Conservation (phyloP, 2,113 vertebrate genomes). For the Archilochus colubris region DNA sequence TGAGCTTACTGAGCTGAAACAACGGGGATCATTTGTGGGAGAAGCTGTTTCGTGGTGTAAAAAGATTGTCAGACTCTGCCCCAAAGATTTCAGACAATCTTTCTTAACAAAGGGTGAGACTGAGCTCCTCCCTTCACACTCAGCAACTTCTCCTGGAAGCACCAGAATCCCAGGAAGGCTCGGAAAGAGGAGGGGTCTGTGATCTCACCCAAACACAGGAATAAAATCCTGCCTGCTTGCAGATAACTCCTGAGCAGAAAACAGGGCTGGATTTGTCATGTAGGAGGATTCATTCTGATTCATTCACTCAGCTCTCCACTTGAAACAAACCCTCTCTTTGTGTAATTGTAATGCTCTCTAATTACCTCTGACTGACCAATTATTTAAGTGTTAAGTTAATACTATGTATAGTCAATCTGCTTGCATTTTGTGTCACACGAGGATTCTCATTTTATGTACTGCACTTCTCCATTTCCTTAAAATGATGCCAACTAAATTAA, state of each 20-base stretch:
- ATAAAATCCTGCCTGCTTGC: neutral
- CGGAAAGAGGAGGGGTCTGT: neutral
- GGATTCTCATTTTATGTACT: conserved; percentile 13
- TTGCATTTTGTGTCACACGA: neutral
- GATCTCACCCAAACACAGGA: neutral
- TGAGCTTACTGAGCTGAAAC: neutral
- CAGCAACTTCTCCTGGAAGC: neutral
- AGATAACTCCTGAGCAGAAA: neutral
- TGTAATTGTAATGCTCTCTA: neutral
- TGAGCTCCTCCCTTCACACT: neutral
- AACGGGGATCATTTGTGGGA: neutral
- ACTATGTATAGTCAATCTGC: conserved; percentile 19
- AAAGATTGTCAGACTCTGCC: neutral
- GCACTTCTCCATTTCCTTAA: conserved; percentile 1
- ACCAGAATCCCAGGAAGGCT: neutral
- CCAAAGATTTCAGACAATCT: neutral
- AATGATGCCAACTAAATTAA: conserved; percentile 41
- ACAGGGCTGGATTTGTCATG: neutral
- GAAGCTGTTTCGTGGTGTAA: neutral
- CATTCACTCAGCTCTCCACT: neutral
- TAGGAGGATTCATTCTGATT: neutral
- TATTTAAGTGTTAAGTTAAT: conserved; percentile 31
- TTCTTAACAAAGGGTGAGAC: neutral
- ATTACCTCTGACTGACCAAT: conserved; percentile 44
- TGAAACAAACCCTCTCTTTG: conserved; percentile 34